phyloP scores from a whole-genome alignment of 2,888 invertebrate genomes.

The Rhogogaster chlorosoma region DNA sequence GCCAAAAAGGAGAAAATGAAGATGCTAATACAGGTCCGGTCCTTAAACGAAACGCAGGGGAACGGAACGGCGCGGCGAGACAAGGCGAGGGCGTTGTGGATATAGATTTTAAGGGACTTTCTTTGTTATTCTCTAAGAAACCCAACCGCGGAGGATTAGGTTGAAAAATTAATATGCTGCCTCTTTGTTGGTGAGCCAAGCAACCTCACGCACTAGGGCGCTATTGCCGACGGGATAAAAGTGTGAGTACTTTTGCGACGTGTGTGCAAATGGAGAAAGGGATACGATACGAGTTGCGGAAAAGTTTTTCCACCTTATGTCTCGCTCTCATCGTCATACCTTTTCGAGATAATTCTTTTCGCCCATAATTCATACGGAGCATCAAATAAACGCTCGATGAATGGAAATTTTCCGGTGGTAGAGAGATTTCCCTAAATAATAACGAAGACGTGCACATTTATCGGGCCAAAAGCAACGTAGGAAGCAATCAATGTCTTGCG shows the following conservation, averaged over 20 bases:
- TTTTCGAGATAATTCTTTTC: not conserved
- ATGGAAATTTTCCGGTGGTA: not conserved
- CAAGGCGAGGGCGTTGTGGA: not conserved
- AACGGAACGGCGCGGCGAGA: no score
- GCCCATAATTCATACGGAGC: not conserved
- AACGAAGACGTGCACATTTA: constrained; percentile 35
- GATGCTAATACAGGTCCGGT: constrained; percentile 23
- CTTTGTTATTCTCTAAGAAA: constrained; percentile 36
- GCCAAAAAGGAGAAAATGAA: constrained; percentile 5
- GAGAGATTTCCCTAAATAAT: constrained; percentile 31
- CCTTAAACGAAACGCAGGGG: constrained; percentile 2
- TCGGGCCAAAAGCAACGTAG: not conserved
- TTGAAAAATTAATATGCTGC: constrained; percentile 28
- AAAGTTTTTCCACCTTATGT: not conserved
- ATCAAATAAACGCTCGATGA: constrained; percentile 16
- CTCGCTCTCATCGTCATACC: not conserved
- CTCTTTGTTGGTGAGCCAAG: constrained; percentile 19
- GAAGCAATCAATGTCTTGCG: constrained; percentile 55
- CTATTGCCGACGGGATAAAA: constrained; percentile 3
- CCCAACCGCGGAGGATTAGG: constrained; percentile 24
- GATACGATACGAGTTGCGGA: not conserved
- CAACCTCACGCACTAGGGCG: not conserved
- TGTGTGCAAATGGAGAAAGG: not conserved
- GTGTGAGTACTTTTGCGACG: not conserved
- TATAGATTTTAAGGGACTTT: constrained; percentile 35